Conservation (phyloP, 2,888 invertebrate genomes). For the Macrophya annulata region DNA sequence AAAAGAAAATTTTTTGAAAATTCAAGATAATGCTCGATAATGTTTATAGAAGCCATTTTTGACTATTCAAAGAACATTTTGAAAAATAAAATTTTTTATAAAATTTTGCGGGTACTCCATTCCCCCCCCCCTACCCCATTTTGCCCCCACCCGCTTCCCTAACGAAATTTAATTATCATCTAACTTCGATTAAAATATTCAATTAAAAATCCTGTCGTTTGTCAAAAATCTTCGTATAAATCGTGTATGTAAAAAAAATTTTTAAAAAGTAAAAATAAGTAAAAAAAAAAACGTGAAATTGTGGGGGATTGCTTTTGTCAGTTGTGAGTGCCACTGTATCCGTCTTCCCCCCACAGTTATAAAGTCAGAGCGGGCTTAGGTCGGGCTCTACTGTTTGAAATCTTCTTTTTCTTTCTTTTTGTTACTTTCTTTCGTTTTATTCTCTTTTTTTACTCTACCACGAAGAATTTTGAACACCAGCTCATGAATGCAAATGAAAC, state of each 20-base stretch:
- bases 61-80: too few species aligned
- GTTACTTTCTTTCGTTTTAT: conserved; percentile 53
- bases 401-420: conserved; percentile 51
- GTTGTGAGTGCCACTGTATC: conserved; percentile 6
- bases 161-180: too few species aligned
- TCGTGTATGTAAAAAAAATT: neutral
- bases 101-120: too few species aligned
- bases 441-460: conserved; percentile 55
- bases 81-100: too few species aligned
- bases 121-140: too few species aligned
- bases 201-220: neutral
- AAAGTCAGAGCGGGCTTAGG: conserved; percentile 28
- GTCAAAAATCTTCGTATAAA: neutral
- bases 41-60: too few species aligned
- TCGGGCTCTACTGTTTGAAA: conserved; percentile 41
- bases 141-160: too few species aligned
- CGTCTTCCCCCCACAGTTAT: conserved; percentile 32
- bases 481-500: conserved; percentile 79
- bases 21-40: too few species aligned
- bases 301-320: conserved; percentile 7
- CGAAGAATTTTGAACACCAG: conserved; percentile 71
- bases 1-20: too few species aligned
- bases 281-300: neutral
- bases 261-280: too few species aligned
- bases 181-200: too few species aligned